Conservation (phyloP, 1,140 invertebrate genomes). For the Bradysia coprophila region DNA sequence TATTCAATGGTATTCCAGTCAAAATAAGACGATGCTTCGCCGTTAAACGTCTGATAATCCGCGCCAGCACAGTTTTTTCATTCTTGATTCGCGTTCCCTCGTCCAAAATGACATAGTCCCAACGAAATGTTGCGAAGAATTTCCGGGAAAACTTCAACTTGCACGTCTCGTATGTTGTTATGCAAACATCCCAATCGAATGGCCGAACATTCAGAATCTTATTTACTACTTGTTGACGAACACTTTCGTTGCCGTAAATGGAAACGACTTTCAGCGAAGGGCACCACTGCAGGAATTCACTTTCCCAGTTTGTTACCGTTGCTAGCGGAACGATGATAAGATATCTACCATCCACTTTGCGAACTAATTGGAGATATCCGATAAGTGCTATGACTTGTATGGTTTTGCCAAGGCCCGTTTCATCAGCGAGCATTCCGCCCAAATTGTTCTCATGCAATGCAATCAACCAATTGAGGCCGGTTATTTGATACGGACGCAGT, state of each 20-base stretch:
- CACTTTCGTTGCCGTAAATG: constrained; percentile 84
- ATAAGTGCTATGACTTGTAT: background rate
- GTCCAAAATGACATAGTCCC: constrained; percentile 92
- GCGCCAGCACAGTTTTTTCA: constrained; percentile 70
- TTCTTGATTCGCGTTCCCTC: constrained; percentile 97
- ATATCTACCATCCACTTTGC: constrained; percentile 78
- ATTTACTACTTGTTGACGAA: constrained; percentile 33
- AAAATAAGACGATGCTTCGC: too few species aligned
- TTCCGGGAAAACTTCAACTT: constrained; percentile 63
- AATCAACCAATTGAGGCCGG: constrained; percentile 41
- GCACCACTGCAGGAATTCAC: constrained; percentile 94
- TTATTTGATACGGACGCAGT: constrained; percentile 36
- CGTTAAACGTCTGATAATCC: too few species aligned
- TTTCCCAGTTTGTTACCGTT: constrained; percentile 92
- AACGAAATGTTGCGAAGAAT: constrained; percentile 52
- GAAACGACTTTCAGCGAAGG: constrained; percentile 72
- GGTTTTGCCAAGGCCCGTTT: constrained; percentile 35
- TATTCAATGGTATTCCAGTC: constrained; percentile 94
- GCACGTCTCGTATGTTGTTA: constrained; percentile 96
- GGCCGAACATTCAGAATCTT: constrained; percentile 65
- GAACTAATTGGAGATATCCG: constrained; percentile 8
- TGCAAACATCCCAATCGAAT: constrained; percentile 91
- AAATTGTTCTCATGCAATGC: constrained; percentile 42
- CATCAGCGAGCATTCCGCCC: constrained; percentile 63
- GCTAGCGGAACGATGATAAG: constrained; percentile 97